phyloP scores from a whole-genome alignment of 2,888 invertebrate species.

The Halictus quadricinctus region DNA sequence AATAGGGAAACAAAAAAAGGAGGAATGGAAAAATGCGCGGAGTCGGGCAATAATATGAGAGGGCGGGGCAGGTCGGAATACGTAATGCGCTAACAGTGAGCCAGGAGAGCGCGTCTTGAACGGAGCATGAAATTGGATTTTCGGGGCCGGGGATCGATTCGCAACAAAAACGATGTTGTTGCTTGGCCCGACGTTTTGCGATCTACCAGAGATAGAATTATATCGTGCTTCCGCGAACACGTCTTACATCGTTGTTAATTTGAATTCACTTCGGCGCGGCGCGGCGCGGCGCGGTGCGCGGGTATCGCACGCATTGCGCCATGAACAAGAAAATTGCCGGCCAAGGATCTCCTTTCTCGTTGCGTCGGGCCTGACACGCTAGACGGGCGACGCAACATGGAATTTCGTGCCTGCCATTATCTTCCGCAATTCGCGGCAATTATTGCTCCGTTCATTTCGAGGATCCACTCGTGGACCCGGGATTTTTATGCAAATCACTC shows the following conservation, averaged over 20 bases:
- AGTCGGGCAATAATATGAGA: constrained; percentile 65
- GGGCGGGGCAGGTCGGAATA: constrained; percentile 65
- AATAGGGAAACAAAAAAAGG: constrained; percentile 30
- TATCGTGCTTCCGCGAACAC: constrained; percentile 32
- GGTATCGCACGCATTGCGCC: constrained; percentile 23
- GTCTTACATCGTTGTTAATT: constrained; percentile 49
- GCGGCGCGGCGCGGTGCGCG: background rate
- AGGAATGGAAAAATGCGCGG: constrained; percentile 35
- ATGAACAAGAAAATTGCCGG: constrained; percentile 2
- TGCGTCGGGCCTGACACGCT: constrained; percentile 12
- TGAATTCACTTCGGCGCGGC: constrained; percentile 40
- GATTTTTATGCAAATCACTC: background rate
- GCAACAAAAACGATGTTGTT: constrained; percentile 50
- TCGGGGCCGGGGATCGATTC: constrained; percentile 63
- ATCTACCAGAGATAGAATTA: constrained; percentile 43
- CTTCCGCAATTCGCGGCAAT: background rate
- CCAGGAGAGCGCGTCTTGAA: constrained; percentile 53
- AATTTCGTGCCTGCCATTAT: background rate
- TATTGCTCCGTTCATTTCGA: background rate
- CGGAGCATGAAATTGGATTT: constrained; percentile 68
- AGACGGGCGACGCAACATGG: constrained; percentile 17
- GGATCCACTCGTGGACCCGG: background rate
- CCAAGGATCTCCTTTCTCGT: background rate
- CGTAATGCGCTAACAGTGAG: constrained; percentile 67
- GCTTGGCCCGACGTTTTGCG: constrained; percentile 25